Percentiles rank a stretch among this genome's conserved stretches.
Evolutionary conservation across 2,797 vertebrate species (phyloP).

Genomic region (Odontamblyopus lacepedii): DNA sequence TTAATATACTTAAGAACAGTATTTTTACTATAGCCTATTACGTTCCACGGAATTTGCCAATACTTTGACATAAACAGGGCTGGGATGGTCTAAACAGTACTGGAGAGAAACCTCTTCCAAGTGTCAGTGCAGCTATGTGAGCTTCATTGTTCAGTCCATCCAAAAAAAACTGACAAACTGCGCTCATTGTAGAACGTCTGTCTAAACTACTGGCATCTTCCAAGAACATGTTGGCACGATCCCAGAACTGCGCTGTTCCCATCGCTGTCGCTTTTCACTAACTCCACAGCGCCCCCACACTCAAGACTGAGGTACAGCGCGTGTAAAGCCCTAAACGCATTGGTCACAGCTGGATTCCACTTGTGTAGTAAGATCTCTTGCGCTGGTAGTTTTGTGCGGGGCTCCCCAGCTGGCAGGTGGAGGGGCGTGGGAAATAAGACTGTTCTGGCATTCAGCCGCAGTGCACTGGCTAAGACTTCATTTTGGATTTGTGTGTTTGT

Average conservation of each 20-base stretch:
- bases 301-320: neutral
- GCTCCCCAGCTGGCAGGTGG: constrained; percentile 57
- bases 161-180: constrained; percentile 53
- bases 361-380: neutral
- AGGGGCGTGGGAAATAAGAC: constrained; percentile 33
- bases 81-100: constrained; percentile 31
- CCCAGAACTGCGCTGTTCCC: constrained; percentile 53
- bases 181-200: constrained; percentile 48
- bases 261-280: constrained; percentile 19
- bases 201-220: constrained; percentile 49
- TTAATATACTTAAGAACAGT: too few relatives aligned
- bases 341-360: neutral
- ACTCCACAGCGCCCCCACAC: constrained; percentile 16
- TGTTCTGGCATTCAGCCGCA: constrained; percentile 40
- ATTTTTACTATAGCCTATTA: too few relatives aligned
- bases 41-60: constrained; percentile 13
- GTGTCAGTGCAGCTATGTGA: constrained; percentile 27
- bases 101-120: constrained; percentile 47
- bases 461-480: constrained; percentile 10
- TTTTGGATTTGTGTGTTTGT: constrained; percentile 8
- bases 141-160: constrained; percentile 40
- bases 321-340: neutral
- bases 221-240: constrained; percentile 46
- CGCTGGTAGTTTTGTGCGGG: constrained; percentile 32
- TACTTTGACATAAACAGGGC: constrained; percentile 46